Evolutionary conservation across 1,140 invertebrate species (phyloP).

Genomic region (Drosophila kanapiae): DNA sequence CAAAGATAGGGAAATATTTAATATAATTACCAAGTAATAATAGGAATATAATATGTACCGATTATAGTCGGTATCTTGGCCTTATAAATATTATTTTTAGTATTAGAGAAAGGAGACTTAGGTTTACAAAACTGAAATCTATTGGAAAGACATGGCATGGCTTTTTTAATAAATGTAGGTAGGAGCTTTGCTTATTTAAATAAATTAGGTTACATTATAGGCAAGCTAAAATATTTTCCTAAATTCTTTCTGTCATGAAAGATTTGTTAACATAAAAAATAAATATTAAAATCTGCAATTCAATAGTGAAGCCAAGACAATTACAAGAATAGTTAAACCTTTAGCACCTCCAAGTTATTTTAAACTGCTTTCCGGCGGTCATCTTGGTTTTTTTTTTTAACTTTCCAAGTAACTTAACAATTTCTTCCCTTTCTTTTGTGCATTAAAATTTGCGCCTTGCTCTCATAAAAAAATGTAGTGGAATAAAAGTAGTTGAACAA

Average conservation of each 20-base stretch:
- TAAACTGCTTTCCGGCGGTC: not conserved
- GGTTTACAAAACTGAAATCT: too few species aligned
- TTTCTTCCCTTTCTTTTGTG: not conserved
- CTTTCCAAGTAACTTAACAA: constrained; percentile 1
- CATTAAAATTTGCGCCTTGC: not conserved
- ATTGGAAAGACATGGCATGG: too few species aligned
- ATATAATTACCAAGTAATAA: not conserved
- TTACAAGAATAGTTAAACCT: not conserved
- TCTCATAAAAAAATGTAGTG: not conserved
- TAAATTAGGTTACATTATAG: too few species aligned
- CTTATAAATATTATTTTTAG: too few species aligned
- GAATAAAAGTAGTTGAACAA: constrained; percentile 17
- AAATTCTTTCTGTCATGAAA: not conserved
- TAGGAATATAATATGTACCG: too few species aligned
- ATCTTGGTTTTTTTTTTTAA: not conserved
- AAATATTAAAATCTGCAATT: not conserved
- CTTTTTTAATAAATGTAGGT: not conserved
- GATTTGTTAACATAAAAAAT: not conserved
- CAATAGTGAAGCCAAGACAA: too few species aligned
- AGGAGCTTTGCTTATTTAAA: not conserved
- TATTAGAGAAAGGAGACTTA: too few species aligned
- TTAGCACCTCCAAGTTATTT: not conserved
- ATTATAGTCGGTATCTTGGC: not conserved
- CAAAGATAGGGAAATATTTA: not conserved
- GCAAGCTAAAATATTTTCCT: not conserved